Evolutionary conservation across 2,113 vertebrate species (phyloP), one percentile per base, ranked within the genome.

Genomic region (Puffinus mauretanicus): DNA sequence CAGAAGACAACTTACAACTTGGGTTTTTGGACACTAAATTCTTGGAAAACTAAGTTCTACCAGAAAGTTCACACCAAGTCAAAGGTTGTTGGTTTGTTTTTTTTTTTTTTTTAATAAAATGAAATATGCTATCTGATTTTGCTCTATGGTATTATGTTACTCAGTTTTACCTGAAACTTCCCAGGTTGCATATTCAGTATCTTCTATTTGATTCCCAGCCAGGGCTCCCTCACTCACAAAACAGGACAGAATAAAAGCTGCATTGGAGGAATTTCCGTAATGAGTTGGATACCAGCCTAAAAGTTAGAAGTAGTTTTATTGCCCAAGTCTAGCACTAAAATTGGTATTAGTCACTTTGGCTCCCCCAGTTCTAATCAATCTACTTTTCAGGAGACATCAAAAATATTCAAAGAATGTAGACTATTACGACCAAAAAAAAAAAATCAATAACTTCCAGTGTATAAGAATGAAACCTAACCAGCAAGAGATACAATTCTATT

Each of bases 211-310:
- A 87, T 83, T 77, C 17, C n/a, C 10, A 80, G 47, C 58, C 82
- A 95, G 38, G 26, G 36, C 38, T 77, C 77, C 58, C 49, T 91
- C 78, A 84, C 40, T 52, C 86, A 90, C 62, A 79, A 73, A 86
- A 58, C 55, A 90, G 87, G 82, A 95, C 55, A 90, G 78, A 96
- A 92, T 95, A 96, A 94, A 96, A 96, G 81, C 71, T 83, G 75
- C 78, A 69, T 46, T 69, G 52, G 88, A 97, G 94, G 70, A 93
- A 86, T 82, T 58, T 97, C 72, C 6, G 3, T 72, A 86, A 87
- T 22, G 7, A 96, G 71, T 8, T 96, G 86, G 62, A 72, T 46
- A 81, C n/a, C n/a, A 62, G 77, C 83, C 92, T 62, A 60, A 51
- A 93, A 52, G 61, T 66, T 76, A 93, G 65, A 81, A 95, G 71